Conservation (phyloP, 2,113 vertebrate genomes). For the Perca fluviatilis region DNA sequence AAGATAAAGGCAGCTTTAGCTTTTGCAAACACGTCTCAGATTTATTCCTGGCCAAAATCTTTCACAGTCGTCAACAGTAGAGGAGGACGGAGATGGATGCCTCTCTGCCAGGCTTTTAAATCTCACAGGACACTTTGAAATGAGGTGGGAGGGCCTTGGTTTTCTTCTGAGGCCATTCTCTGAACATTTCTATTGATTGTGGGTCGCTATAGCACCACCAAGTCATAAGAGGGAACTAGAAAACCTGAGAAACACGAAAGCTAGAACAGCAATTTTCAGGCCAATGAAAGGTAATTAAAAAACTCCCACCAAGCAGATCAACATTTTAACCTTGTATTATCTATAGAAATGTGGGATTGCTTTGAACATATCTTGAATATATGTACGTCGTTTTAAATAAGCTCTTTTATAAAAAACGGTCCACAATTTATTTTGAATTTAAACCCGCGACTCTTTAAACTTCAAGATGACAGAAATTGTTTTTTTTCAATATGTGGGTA, state of each 20-base stretch:
- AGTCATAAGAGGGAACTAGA: constrained; percentile 9
- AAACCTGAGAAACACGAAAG: constrained; percentile 36
- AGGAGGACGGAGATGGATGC: constrained; percentile 62
- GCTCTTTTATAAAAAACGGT: neutral
- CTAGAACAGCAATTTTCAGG: constrained; percentile 10
- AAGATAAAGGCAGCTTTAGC: constrained; percentile 28
- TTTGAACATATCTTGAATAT: neutral
- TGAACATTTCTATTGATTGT: constrained; percentile 63
- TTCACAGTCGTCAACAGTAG: constrained; percentile 45
- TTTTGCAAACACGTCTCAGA: constrained; percentile 31
- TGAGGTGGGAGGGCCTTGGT: constrained; percentile 58
- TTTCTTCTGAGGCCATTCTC: constrained; percentile 58
- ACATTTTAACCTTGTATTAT: neutral
- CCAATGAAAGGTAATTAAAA: constrained; percentile 18
- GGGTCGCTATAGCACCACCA: constrained; percentile 37
- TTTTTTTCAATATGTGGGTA: constrained; percentile 6
- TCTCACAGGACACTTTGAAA: constrained; percentile 64
- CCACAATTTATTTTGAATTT: neutral
- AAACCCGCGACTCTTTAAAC: neutral
- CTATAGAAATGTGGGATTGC: neutral
- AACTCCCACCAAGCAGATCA: neutral
- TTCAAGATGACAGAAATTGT: neutral
- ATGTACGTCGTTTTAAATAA: neutral
- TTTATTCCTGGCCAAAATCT: constrained; percentile 36
- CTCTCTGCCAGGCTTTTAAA: constrained; percentile 48